These are phyloP conservation scores for Eubucco bourcierii DNA, from an alignment of 2,113 vertebrate genomes.

Conservation along the genomic window DNA sequence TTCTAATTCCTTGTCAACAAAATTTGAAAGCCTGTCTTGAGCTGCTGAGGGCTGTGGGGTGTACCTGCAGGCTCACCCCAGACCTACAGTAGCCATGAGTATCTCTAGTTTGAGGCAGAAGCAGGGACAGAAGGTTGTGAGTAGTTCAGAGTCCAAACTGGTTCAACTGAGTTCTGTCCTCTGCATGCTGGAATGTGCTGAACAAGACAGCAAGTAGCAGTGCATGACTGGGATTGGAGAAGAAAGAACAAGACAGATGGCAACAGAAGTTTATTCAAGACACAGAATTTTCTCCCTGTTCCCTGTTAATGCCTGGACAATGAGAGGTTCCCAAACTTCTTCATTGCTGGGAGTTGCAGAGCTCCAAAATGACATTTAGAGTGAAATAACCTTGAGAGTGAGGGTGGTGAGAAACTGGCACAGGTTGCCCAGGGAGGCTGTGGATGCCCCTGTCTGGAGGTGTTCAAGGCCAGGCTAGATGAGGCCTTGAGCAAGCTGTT, in stretches of 20 bases:
- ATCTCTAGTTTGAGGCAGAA: not conserved
- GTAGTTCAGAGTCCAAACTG: not conserved
- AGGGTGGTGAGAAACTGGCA: too few relatives aligned
- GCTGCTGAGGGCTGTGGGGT: not conserved
- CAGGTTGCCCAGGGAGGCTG: too few relatives aligned
- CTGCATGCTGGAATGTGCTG: not conserved
- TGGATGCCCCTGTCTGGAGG: too few relatives aligned
- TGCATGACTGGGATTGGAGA: not conserved
- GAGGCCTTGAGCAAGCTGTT: too few relatives aligned
- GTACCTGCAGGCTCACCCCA: not conserved
- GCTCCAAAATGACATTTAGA: not conserved
- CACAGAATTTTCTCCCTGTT: not conserved
- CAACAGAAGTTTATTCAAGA: not conserved
- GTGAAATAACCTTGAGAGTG: too few relatives aligned
- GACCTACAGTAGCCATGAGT: not conserved
- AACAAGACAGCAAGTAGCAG: not conserved
- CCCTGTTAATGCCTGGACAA: not conserved
- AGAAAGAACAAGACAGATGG: not conserved
- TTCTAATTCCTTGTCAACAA: conserved; percentile 13
- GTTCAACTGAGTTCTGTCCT: not conserved
- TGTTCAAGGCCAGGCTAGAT: too few relatives aligned
- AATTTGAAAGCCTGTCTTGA: not conserved
- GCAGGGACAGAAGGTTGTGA: not conserved
- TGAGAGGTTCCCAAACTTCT: not conserved
- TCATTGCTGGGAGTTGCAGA: not conserved